Conservation (phyloP, 2,113 vertebrate genomes). For the Pyrgilauda ruficollis region DNA sequence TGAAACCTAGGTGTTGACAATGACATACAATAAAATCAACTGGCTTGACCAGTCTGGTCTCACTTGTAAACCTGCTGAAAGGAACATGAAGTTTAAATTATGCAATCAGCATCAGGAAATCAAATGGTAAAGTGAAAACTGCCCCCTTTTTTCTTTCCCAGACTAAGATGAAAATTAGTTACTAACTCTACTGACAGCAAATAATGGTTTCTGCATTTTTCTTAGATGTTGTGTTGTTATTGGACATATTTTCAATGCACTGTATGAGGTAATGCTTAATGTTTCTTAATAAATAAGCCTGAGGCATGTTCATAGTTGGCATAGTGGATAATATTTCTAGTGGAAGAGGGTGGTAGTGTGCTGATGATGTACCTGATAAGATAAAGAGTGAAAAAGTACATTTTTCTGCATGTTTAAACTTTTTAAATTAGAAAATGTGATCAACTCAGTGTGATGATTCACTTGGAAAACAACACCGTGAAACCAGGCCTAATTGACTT, state of each 20-base stretch:
- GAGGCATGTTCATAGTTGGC: conserved; percentile 40
- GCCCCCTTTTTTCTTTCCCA: not conserved
- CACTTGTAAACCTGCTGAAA: conserved; percentile 20
- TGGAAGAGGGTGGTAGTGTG: conserved; percentile 27
- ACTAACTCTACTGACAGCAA: conserved; percentile 48
- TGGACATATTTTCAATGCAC: conserved; percentile 21
- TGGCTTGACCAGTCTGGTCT: conserved; percentile 3
- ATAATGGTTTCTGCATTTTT: conserved; percentile 54
- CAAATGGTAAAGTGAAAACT: not conserved
- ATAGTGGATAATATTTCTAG: conserved; percentile 18
- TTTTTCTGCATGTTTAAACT: conserved; percentile 65
- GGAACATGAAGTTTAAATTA: conserved; percentile 5
- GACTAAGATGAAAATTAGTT: conserved; percentile 28
- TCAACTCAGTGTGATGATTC: conserved; percentile 39
- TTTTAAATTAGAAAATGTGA: conserved; percentile 47
- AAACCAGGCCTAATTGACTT: conserved; percentile 10
- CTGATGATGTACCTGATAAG: conserved; percentile 49
- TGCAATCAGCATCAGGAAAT: conserved; percentile 24
- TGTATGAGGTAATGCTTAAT: conserved; percentile 50
- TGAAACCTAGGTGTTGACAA: conserved; percentile 4
- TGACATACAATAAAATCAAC: not conserved
- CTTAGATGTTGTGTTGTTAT: conserved; percentile 53
- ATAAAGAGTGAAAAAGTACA: conserved; percentile 40
- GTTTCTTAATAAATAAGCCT: conserved; percentile 53
- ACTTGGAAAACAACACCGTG: conserved; percentile 9